Conservation (phyloP, 1,140 invertebrate genomes). For the Bicyclus anynana region DNA sequence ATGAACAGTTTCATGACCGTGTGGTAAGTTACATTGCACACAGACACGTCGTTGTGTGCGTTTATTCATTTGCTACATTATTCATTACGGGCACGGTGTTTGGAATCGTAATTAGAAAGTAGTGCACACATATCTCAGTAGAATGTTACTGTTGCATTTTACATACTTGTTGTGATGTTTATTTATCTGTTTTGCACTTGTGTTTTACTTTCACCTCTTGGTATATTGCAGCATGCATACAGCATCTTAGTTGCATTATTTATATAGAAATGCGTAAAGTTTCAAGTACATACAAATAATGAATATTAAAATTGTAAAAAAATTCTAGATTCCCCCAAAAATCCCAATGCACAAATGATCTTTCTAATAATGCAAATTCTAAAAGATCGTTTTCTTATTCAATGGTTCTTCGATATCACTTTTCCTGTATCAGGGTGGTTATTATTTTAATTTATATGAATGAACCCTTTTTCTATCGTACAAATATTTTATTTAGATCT, state of each 20-base stretch:
- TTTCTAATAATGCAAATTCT: no score
- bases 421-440: not conserved
- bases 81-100: conserved; percentile 36
- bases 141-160: not conserved
- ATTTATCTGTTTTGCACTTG: not conserved
- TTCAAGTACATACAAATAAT: not conserved
- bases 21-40: conserved; percentile 84
- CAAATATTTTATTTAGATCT: no score
- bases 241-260: not conserved
- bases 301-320: not conserved
- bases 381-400: no score
- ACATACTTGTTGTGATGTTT: not conserved
- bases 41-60: conserved; percentile 30
- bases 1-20: conserved; percentile 93
- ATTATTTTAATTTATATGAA: not conserved
- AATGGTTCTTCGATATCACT: no score
- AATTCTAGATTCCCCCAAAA: not conserved
- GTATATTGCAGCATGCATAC: not conserved
- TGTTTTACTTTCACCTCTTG: not conserved
- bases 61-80: conserved; percentile 25
- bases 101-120: conserved; percentile 6
- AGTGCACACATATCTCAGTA: not conserved
- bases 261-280: not conserved
- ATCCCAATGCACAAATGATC: not conserved
- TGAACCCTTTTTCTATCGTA: not conserved